Conservation (phyloP, 2,797 vertebrate species). For the Myotis pilosus region DNA sequence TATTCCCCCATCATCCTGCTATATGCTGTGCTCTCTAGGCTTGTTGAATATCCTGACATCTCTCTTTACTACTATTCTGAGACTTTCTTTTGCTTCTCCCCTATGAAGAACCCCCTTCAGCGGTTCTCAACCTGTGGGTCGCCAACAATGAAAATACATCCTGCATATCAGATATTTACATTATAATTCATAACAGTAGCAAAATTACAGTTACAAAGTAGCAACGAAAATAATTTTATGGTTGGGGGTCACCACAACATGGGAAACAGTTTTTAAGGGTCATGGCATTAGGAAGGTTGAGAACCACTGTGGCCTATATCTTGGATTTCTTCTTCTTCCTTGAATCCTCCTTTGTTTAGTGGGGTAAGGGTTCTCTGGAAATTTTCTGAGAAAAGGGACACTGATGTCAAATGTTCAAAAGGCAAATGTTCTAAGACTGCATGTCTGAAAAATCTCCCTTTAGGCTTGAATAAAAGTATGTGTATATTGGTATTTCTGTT, state of each 20-base stretch:
- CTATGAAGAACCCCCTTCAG: neutral
- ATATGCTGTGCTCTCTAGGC: too few species aligned
- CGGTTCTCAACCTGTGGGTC: too few species aligned
- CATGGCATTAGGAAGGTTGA: too few species aligned
- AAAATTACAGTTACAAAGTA: too few species aligned
- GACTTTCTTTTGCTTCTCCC: neutral
- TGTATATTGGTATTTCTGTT: constrained; percentile 2
- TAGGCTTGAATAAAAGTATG: neutral
- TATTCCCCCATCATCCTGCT: neutral
- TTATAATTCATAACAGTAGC: too few species aligned
- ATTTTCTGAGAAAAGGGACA: neutral
- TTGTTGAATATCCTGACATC: neutral
- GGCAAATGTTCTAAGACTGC: constrained; percentile 11
- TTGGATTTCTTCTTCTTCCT: neutral
- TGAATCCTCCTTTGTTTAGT: neutral
- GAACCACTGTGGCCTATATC: neutral
- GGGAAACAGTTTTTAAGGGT: too few species aligned
- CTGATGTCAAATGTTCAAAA: too few species aligned
- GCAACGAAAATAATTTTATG: too few species aligned
- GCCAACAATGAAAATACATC: too few species aligned
- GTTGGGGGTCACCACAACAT: too few species aligned
- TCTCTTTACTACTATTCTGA: neutral
- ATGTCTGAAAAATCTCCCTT: neutral
- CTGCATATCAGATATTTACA: too few species aligned
- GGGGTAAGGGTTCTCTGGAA: neutral